These are phyloP conservation scores for Scolanthus callimorphus DNA, from an alignment of 92 coral and sea anemone species.

Conservation along the genomic window DNA sequence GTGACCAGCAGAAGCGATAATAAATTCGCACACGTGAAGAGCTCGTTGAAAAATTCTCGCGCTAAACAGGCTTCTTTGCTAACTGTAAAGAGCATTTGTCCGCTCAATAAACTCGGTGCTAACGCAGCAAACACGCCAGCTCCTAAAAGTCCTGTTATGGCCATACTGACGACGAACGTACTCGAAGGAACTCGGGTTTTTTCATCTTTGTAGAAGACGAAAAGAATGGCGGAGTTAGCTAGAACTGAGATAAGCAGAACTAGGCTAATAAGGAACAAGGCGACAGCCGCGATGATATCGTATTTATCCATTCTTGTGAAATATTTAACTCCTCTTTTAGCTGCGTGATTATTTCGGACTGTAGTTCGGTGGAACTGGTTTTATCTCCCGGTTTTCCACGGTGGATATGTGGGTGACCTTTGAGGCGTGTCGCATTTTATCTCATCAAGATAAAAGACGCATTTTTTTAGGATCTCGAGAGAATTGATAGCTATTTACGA, in stretches of 20 bases:
- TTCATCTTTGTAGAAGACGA: conserved; percentile 60
- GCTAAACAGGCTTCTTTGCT: conserved; percentile 19
- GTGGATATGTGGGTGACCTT: no score
- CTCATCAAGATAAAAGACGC: no score
- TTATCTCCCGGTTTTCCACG: no score
- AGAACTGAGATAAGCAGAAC: conserved; percentile 10
- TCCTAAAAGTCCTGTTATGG: conserved; percentile 45
- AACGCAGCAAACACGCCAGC: conserved; percentile 28
- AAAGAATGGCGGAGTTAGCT: conserved; percentile 44
- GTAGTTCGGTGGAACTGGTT: no score
- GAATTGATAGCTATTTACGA: no score
- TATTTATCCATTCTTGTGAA: no score
- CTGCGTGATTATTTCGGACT: no score
- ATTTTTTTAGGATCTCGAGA: no score
- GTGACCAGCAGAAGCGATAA: conserved; percentile 53
- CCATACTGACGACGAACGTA: conserved; percentile 51
- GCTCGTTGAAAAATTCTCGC: conserved; percentile 46
- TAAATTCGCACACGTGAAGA: conserved; percentile 41
- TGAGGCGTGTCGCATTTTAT: no score
- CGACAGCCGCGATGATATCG: background rate
- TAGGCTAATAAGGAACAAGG: conserved; percentile 6
- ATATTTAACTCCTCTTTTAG: no score
- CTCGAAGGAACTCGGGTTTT: conserved; percentile 49
- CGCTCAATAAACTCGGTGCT: conserved; percentile 9
- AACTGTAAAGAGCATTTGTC: conserved; percentile 3